phyloP scores from a whole-genome alignment of 2,113 vertebrate genomes.

The Sprattus sprattus region DNA sequence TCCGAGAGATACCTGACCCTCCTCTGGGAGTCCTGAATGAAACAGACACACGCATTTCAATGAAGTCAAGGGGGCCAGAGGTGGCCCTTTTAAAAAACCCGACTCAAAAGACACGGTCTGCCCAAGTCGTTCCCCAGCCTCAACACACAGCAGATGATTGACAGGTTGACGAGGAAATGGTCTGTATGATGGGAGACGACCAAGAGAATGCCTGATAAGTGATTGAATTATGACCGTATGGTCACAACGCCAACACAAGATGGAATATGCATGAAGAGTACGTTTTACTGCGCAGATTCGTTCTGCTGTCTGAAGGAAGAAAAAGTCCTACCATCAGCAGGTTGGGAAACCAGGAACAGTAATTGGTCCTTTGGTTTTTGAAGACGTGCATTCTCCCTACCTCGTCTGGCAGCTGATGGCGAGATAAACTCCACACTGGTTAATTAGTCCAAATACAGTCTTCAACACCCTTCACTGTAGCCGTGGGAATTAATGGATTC shows the following conservation, averaged over 20 bases:
- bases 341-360: not conserved
- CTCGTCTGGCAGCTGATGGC: not conserved
- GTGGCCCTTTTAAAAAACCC: conserved; percentile 48
- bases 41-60: conserved; percentile 57
- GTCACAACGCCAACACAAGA: not conserved
- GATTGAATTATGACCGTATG: conserved; percentile 4
- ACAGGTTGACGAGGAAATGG: conserved; percentile 35
- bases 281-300: not conserved
- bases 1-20: conserved; percentile 59
- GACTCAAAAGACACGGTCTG: conserved; percentile 44
- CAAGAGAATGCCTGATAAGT: not conserved
- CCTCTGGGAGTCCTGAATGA: conserved; percentile 56
- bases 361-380: not conserved
- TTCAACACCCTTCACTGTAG: not conserved
- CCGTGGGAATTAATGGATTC: not conserved
- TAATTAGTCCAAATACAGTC: not conserved
- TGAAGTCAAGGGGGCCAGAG: conserved; percentile 49
- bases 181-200: not conserved
- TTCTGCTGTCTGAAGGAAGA: not conserved
- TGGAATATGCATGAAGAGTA: conserved; percentile 7
- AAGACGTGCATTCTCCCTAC: not conserved
- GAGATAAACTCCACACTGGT: not conserved
- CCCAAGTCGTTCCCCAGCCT: conserved; percentile 31
- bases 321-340: not conserved
- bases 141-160: conserved; percentile 30